These are phyloP conservation scores for Osmoderma eremita DNA, from an alignment of 2,888 invertebrate genomes.

Conservation along the genomic window DNA sequence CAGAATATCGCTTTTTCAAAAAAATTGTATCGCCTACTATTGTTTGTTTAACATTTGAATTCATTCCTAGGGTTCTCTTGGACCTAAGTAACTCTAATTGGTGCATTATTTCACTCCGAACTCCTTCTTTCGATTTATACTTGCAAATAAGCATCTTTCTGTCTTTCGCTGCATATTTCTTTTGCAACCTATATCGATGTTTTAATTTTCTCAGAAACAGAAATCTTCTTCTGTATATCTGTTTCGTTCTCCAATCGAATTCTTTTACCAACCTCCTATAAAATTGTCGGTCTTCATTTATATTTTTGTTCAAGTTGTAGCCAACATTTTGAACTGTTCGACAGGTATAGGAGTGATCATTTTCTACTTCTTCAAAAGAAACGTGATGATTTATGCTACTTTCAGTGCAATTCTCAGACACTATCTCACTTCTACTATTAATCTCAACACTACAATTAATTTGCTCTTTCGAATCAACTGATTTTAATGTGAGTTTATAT, in stretches of 20 bases:
- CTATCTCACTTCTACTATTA: not conserved
- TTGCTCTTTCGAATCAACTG: not conserved
- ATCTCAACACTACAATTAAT: not conserved
- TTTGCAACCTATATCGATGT: slow-evolving; percentile 1
- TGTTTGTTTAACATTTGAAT: slow-evolving; percentile 13
- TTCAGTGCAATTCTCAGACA: slow-evolving; percentile 4
- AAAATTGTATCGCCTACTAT: slow-evolving; percentile 21
- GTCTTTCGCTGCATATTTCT: not conserved
- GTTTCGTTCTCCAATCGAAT: not conserved
- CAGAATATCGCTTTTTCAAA: slow-evolving; percentile 41
- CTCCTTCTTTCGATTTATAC: slow-evolving; percentile 49
- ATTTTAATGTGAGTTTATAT: slow-evolving; percentile 44
- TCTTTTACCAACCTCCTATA: no score
- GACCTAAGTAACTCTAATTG: slow-evolving; percentile 50
- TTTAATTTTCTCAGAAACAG: slow-evolving; percentile 12
- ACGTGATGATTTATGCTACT: slow-evolving; percentile 1
- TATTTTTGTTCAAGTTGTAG: not conserved
- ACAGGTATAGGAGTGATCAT: slow-evolving; percentile 29
- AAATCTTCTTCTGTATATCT: not conserved
- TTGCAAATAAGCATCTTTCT: slow-evolving; percentile 37
- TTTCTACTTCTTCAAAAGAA: slow-evolving; percentile 21
- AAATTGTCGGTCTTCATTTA: no score
- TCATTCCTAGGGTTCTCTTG: slow-evolving; percentile 39
- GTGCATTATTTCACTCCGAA: slow-evolving; percentile 49
- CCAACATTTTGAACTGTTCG: not conserved